Evolutionary conservation across 2,113 vertebrate species (phyloP), one percentile per base, ranked within the genome.

Genomic region (Camarhynchus parvulus): DNA sequence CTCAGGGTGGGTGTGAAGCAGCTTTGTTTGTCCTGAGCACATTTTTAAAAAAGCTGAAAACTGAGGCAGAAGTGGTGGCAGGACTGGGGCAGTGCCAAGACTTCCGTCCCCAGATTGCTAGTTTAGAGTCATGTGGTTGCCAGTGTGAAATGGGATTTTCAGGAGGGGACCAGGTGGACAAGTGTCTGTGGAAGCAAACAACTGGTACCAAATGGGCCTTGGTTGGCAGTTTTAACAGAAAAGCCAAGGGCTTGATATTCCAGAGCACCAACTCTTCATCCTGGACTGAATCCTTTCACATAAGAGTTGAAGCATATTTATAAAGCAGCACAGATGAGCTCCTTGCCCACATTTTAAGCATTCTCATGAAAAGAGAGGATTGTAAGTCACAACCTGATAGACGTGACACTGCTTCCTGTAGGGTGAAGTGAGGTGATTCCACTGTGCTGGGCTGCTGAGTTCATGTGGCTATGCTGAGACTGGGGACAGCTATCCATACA

Each of bases 401-500:
- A 53, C 0, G 0, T n/a, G 62, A 16, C 47, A 31, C 37, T 49
- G 31, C 70, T 89, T 37, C 17, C 8, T 7, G 13, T 10, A 56
- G 67, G 67, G 67, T 64, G 55, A 64, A 30, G 39, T 28, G 15
- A 64, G 76, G 76, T 64, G 27, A 13, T 61, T 42, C 9, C 37
- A 11, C 49, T 75, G 4, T 0, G 0, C 15, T 56, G 83, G 72
- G 63, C 9, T 83, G 59, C 73, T 44, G 44, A 33, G 83, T 27
- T 69, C 25, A 1, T 4, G 24, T 53, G 89, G 30, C 61, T 81
- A 31, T 53, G 2, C 87, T 56, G 39, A 58, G 73, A 2, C 27
- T 42, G 63, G n/a, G 50, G 47, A 4, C 28, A 49, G n/a, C 25
- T 21, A 3, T 59, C 49, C 6, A 2, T 8, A 2, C 11, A 11